Evolutionary conservation across 2,113 vertebrate genomes (phyloP), one percentile per base, ranked within the genome.

Genomic region (Rhineura floridana): DNA sequence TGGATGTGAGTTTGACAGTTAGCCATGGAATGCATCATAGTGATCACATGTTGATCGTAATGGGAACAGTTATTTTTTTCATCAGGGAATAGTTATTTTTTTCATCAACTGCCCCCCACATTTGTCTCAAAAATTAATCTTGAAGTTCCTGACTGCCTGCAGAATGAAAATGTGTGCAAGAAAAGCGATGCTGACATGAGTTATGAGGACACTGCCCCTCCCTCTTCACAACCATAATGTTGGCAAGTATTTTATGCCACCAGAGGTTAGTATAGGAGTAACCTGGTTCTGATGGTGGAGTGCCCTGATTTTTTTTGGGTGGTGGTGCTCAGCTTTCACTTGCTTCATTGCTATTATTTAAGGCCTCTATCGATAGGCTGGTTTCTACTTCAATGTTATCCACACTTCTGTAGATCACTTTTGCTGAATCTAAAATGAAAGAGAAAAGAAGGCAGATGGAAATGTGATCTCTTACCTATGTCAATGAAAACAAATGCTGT

Each of bases 401-500:
- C 12, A 0, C 78, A 77, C 25, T 70, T 85, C 42, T 42, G 1
- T 89, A 88, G 77, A 2, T 91, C 0, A 10, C 19, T 92, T 95
- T 87, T 63, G 69, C 81, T 89, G 89, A 83, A 25, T 91, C 93
- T 96, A 76, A 91, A 86, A 17, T 73, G 36, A 79, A 50, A 78
- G 33, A 19, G 3, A 84, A 36, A 17, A 78, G 88, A 50, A 55
- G 3, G 0, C 7, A 3, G 3, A n/a, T n/a, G 69, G 87, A 39
- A 84, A 2, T 1, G 6, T 30, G 59, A 12, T 82, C 88, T 0
- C 44, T 65, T 86, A 65, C 5, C 2, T 0, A 12, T 36, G 10
- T 82, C 13, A 2, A 0, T 36, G 67, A 11, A 84, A 39, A n/a
- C 1, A 69, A 1, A 8, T 85, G 48, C 0, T 12, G 2, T 4